Evolutionary conservation across 2,797 vertebrate genomes (phyloP).

Genomic region (Pseudopleuronectes americanus): DNA sequence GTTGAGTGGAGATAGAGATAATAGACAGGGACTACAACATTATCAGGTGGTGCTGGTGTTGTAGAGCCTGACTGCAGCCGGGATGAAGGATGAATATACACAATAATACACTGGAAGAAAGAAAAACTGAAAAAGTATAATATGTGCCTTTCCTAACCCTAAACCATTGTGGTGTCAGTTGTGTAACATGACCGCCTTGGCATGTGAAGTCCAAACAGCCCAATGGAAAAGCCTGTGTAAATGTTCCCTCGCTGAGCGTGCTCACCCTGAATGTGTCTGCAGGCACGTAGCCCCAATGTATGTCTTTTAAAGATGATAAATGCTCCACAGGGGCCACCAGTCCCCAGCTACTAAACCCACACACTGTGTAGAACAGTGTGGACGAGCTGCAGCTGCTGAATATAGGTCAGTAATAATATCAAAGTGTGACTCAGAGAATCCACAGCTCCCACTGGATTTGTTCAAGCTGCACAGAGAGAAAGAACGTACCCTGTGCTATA

Average conservation of each 20-base stretch:
- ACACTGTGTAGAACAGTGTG: slow-evolving; percentile 32
- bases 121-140: too few relatives aligned
- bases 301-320: slow-evolving; percentile 47
- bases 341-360: slow-evolving; percentile 51
- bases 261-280: slow-evolving; percentile 42
- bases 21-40: too few relatives aligned
- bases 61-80: too few relatives aligned
- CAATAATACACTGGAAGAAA: too few relatives aligned
- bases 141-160: neutral
- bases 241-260: slow-evolving; percentile 25
- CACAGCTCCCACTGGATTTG: slow-evolving; percentile 42
- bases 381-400: slow-evolving; percentile 62
- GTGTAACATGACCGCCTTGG: neutral
- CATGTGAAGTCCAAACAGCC: slow-evolving; percentile 17
- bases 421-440: slow-evolving; percentile 57
- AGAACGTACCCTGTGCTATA: neutral
- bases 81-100: too few relatives aligned
- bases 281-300: slow-evolving; percentile 54
- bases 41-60: too few relatives aligned
- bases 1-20: too few relatives aligned
- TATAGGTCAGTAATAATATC: slow-evolving; percentile 70
- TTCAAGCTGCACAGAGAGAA: slow-evolving; percentile 21
- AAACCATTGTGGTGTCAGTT: slow-evolving; percentile 5
- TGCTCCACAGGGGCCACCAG: slow-evolving; percentile 37
- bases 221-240: slow-evolving; percentile 26